These are phyloP conservation scores for Tapirus indicus DNA, from an alignment of 2,797 vertebrate genomes.

Conservation along the genomic window DNA sequence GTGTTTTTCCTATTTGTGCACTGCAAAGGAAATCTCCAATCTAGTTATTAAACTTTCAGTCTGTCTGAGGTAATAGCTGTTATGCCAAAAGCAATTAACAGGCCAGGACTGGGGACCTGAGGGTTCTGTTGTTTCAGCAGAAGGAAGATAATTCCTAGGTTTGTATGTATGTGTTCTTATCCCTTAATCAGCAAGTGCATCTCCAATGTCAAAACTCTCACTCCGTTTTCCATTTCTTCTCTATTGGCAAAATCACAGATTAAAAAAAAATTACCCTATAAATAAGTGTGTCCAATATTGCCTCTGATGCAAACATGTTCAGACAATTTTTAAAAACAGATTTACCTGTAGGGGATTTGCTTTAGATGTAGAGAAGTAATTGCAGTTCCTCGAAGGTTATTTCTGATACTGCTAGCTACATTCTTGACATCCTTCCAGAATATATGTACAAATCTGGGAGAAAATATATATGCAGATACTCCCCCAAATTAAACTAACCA, in stretches of 20 bases:
- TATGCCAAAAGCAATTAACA: conserved; percentile 70
- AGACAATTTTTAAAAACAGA: conserved; percentile 21
- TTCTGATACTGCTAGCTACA: not conserved
- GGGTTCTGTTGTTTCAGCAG: conserved; percentile 26
- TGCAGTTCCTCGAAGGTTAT: not conserved
- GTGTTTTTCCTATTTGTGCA: conserved; percentile 70
- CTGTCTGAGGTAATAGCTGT: conserved; percentile 74
- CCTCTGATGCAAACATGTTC: not conserved
- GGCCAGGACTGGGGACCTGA: conserved; percentile 36
- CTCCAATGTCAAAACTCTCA: conserved; percentile 40
- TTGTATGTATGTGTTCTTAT: not conserved
- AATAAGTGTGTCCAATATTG: not conserved
- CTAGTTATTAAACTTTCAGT: conserved; percentile 69
- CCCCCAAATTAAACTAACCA: conserved; percentile 34
- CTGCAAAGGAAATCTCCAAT: conserved; percentile 54
- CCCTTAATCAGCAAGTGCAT: conserved; percentile 58
- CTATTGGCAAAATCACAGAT: not conserved
- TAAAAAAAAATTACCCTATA: not conserved
- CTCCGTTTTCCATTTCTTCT: conserved; percentile 35
- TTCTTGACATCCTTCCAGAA: conserved; percentile 32
- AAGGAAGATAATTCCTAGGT: conserved; percentile 64
- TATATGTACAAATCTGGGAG: not conserved
- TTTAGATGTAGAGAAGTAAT: not conserved
- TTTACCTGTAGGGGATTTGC: not conserved
- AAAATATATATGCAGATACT: conserved; percentile 14